Base-by-base conservation (phyloP, 2,888 invertebrate species). In the Sthenelais limicola region DNA sequence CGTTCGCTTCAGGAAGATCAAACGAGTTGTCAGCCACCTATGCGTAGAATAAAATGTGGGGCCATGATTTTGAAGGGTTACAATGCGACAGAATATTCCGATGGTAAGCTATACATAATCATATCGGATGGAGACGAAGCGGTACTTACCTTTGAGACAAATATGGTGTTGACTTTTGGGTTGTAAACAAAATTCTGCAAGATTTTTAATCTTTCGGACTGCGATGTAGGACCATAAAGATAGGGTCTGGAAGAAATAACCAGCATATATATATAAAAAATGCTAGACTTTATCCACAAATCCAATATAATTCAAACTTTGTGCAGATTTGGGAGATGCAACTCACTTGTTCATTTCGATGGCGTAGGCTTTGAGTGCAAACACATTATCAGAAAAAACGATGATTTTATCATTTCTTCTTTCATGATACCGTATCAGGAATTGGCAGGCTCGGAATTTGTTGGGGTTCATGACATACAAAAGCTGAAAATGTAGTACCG, bases 381-480 rank as follows among this genome's bases (percentile, higher is more conserved):
- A 99, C 7, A 99, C 98, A 88, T 99, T 99, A 88, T 99, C 99
- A 0, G 98, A 98, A 89, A 99, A 99, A 0, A 99, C 99, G 78
- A 99, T 99, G 0, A 98, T 97, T 89, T 99, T 99, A 88, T 99
- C 99, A 33, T 97, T 97, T 78, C 99, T 91, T 71, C 94, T 90
- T 89, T 99, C 99, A 87, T 96, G 96, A 85, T 93, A 94, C 74
- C 93, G 92, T 71, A 99, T 96, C 1, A 99, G 91, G 89, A 94
- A 99, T 89, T 99, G 98, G 82, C 97, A 97, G 4, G 94, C 94
- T 72, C 97, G 92, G 88, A 98, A 99, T 88, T 99, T 99, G 81
- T 95, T 96, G 1, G 99, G 99, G 89, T 99, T 99, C 97, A 98
- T 98, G 2, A 97, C 98, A 87, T 97, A 97, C 9, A 99, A 90